A percentile compares a stretch with the other conserved stretches of the same genome.
Evolutionary conservation across 2,888 invertebrate genomes (phyloP).

Genomic region (Napeogenes inachia): DNA sequence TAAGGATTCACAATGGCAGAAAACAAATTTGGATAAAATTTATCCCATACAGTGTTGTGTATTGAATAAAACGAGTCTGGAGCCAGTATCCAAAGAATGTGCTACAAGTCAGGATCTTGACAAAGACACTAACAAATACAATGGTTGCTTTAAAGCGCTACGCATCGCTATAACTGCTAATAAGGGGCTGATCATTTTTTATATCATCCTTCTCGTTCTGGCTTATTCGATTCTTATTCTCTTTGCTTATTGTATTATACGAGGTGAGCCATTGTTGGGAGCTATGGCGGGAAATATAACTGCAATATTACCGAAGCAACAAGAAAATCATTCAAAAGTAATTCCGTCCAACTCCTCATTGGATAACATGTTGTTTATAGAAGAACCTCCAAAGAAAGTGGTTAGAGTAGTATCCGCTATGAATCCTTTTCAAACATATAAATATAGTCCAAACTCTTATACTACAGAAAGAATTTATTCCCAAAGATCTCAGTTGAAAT

Average conservation of each 20-base stretch:
- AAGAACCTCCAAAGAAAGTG: conserved; percentile 58
- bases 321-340: conserved; percentile 29
- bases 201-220: conserved; percentile 40
- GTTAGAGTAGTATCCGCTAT: conserved; percentile 58
- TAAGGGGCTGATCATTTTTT: conserved; percentile 50
- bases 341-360: conserved; percentile 41
- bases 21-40: conserved; percentile 39
- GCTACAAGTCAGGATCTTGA: conserved; percentile 36
- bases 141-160: conserved; percentile 54
- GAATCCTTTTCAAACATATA: conserved; percentile 58
- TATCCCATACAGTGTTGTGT: conserved; percentile 63
- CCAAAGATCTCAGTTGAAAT: conserved; percentile 36
- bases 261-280: conserved; percentile 53
- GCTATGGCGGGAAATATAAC: conserved; percentile 39
- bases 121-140: conserved; percentile 38
- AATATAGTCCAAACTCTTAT: conserved; percentile 45
- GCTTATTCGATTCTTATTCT: conserved; percentile 46
- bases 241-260: conserved; percentile 58
- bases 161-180: conserved; percentile 45
- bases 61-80: conserved; percentile 42
- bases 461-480: conserved; percentile 29
- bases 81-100: conserved; percentile 50
- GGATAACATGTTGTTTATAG: conserved; percentile 51
- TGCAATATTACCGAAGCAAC: conserved; percentile 36
- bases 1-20: conserved; percentile 50